A percentile compares a stretch with the other conserved stretches of the same genome.
phyloP scores from a whole-genome alignment of 1,140 invertebrate genomes.

The Lepeophtheirus salmonis region DNA sequence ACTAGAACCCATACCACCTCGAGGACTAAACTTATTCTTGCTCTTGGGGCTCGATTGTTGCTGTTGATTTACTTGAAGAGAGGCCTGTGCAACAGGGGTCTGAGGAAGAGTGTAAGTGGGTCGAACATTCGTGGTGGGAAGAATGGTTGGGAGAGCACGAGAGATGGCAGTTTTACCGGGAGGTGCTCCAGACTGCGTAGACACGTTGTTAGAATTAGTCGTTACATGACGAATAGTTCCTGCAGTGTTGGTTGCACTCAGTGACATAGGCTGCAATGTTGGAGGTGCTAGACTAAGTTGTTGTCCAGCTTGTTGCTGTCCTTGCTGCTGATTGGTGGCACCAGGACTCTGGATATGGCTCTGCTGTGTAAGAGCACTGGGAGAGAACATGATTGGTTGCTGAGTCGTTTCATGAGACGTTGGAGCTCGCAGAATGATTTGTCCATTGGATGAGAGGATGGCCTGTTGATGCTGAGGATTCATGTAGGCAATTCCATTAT shows the following conservation, averaged over 20 bases:
- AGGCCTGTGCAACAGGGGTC: too few species aligned
- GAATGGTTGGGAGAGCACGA: background rate
- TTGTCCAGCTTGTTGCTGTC: background rate
- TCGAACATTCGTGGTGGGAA: background rate
- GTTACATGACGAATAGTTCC: background rate
- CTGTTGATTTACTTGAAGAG: too few species aligned
- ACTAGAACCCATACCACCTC: too few species aligned
- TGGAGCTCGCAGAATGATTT: conserved; percentile 5
- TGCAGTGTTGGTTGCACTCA: background rate
- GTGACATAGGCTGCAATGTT: conserved; percentile 3
- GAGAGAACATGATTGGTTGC: conserved; percentile 8
- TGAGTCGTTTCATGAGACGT: background rate
- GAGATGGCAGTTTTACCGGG: conserved; percentile 6
- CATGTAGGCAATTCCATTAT: too few species aligned
- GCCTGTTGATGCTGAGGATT: background rate
- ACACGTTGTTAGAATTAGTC: too few species aligned
- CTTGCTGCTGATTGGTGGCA: background rate
- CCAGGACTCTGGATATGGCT: too few species aligned
- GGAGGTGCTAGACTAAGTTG: background rate
- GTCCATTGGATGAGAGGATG: conserved; percentile 2
- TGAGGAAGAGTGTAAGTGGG: conserved; percentile 1
- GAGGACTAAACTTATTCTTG: too few species aligned
- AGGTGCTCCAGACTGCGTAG: background rate
- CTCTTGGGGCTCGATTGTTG: too few species aligned
- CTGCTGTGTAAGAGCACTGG: too few species aligned